These are phyloP conservation scores for Astyanax mexicanus DNA, from an alignment of 2,797 vertebrate genomes.

Conservation along the genomic window DNA sequence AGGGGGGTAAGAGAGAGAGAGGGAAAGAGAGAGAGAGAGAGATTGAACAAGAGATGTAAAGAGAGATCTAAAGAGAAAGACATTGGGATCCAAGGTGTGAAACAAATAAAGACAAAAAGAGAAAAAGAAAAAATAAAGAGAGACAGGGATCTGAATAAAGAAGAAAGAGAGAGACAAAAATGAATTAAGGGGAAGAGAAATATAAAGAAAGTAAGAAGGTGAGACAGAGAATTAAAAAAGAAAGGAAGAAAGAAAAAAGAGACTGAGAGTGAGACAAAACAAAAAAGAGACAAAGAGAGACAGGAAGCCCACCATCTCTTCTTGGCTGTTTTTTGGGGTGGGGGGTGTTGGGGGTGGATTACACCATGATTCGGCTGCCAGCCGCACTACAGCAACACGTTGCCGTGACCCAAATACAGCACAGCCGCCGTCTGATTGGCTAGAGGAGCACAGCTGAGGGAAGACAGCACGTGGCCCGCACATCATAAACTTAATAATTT, in stretches of 20 bases:
- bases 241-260: neutral
- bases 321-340: neutral
- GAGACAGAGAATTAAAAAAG: conserved; percentile 4
- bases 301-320: neutral
- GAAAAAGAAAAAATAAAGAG: conserved; percentile 26
- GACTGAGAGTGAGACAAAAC: neutral
- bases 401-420: conserved; percentile 82
- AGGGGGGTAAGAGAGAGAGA: too few species aligned
- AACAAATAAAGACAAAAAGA: conserved; percentile 34
- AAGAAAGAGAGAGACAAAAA: neutral
- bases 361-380: conserved; percentile 77
- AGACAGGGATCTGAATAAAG: too few species aligned
- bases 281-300: neutral
- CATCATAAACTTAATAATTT: conserved; percentile 71
- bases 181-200: too few species aligned
- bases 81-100: conserved; percentile 22
- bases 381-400: conserved; percentile 74
- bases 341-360: conserved; percentile 60
- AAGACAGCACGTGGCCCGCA: conserved; percentile 52
- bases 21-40: neutral
- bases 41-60: too few species aligned
- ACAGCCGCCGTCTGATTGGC: conserved; percentile 71
- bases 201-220: too few species aligned
- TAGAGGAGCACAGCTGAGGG: conserved; percentile 54
- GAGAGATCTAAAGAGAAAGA: neutral